These are phyloP conservation scores for Strigamia transsilvanica DNA, from an alignment of 2,888 invertebrate species.

Conservation along the genomic window DNA sequence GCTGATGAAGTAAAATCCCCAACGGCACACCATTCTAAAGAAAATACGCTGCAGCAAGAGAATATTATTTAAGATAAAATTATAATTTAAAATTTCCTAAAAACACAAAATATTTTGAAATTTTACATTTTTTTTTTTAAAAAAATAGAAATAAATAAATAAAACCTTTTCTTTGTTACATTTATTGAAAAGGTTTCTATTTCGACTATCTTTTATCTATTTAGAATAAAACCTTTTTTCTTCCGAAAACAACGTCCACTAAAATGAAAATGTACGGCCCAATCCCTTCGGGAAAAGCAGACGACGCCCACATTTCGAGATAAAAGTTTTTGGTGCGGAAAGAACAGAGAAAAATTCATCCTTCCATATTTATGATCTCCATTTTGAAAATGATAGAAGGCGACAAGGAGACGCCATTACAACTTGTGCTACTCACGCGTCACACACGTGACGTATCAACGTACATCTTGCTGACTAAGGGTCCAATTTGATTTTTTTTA, in stretches of 20 bases:
- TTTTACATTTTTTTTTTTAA: too few species aligned
- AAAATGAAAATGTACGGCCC: constrained; percentile 37
- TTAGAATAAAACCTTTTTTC: neutral
- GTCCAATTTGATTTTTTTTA: constrained; percentile 1
- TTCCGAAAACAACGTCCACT: neutral
- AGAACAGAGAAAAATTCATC: constrained; percentile 47
- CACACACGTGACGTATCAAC: constrained; percentile 37
- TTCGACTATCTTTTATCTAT: neutral
- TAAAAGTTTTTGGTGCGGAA: constrained; percentile 49
- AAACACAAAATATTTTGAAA: too few species aligned
- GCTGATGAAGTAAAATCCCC: constrained; percentile 37
- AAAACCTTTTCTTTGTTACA: neutral
- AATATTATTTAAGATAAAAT: neutral
- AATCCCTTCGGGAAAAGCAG: constrained; percentile 17
- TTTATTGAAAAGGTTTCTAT: neutral
- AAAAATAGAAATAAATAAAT: neutral
- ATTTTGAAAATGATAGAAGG: constrained; percentile 49
- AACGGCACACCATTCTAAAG: constrained; percentile 1
- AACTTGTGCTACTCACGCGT: constrained; percentile 1
- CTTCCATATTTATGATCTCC: constrained; percentile 43
- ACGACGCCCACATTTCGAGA: constrained; percentile 23
- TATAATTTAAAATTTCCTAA: neutral
- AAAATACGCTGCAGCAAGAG: neutral
- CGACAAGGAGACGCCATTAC: constrained; percentile 45
- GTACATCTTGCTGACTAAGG: constrained; percentile 7